phyloP scores from a whole-genome alignment of 2,888 invertebrate species.

The Drosophila planitibia region DNA sequence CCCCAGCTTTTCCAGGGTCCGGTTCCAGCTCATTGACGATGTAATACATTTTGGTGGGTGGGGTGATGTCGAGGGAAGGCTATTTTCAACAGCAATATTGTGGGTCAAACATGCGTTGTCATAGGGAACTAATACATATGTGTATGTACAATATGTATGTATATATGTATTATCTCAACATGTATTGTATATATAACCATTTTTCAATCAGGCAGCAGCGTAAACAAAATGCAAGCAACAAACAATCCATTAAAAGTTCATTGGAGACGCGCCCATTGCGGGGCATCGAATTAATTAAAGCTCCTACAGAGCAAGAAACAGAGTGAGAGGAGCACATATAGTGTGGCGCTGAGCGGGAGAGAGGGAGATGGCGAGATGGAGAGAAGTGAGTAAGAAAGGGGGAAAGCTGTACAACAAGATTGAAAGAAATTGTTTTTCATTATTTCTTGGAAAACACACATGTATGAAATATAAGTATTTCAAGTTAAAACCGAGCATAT shows the following conservation, averaged over 20 bases:
- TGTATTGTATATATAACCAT: constrained; percentile 43
- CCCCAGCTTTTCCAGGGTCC: constrained; percentile 24
- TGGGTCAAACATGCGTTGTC: constrained; percentile 64
- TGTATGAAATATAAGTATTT: constrained; percentile 34
- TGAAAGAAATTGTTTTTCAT: constrained; percentile 59
- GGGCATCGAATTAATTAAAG: constrained; percentile 74
- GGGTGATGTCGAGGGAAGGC: neutral
- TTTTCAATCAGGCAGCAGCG: constrained; percentile 63
- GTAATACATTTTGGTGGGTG: constrained; percentile 27
- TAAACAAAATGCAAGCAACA: constrained; percentile 68
- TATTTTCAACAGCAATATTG: constrained; percentile 61
- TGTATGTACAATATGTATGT: constrained; percentile 6
- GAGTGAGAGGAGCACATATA: neutral
- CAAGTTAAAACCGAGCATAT: constrained; percentile 14
- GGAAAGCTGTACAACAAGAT: constrained; percentile 56
- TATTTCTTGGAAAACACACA: constrained; percentile 52
- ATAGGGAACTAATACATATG: constrained; percentile 26
- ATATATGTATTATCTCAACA: constrained; percentile 4
- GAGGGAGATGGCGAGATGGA: neutral
- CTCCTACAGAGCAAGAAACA: constrained; percentile 21
- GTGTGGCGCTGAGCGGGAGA: neutral
- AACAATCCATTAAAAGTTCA: constrained; percentile 70
- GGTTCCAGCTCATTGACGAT: constrained; percentile 67
- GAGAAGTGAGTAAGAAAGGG: constrained; percentile 25
- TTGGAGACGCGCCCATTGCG: constrained; percentile 70